A percentile compares a stretch with the other conserved stretches of the same genome.
Evolutionary conservation across 1,140 invertebrate species (phyloP).

Genomic region (Stenopsyche tienmushanensis): DNA sequence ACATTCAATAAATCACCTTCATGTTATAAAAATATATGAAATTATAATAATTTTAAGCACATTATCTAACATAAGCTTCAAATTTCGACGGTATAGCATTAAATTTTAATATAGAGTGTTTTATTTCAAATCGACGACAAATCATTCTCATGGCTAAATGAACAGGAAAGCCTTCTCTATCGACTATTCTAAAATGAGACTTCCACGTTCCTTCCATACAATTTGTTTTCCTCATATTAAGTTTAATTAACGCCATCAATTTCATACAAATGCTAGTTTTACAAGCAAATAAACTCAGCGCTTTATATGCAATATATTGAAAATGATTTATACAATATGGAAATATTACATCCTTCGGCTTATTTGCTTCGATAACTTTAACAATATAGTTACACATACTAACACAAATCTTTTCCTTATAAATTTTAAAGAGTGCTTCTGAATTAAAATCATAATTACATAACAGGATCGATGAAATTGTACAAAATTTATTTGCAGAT

Average conservation of each 20-base stretch:
- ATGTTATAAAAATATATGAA: background rate
- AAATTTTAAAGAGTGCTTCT: slow-evolving; percentile 46
- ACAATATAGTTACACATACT: slow-evolving; percentile 50
- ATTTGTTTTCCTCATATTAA: slow-evolving; percentile 49
- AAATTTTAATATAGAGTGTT: slow-evolving; percentile 44
- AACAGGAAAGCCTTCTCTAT: slow-evolving; percentile 43
- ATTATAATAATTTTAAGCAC: background rate
- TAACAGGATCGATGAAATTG: slow-evolving; percentile 49
- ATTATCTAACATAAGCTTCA: slow-evolving; percentile 29
- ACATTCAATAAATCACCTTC: too few relatives aligned
- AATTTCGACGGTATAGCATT: slow-evolving; percentile 32
- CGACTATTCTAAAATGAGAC: slow-evolving; percentile 47
- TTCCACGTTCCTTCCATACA: slow-evolving; percentile 53
- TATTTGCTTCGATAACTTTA: slow-evolving; percentile 45
- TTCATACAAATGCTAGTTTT: slow-evolving; percentile 48
- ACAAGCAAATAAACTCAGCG: slow-evolving; percentile 49
- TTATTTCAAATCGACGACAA: slow-evolving; percentile 44
- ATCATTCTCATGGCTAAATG: slow-evolving; percentile 44
- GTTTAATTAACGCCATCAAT: slow-evolving; percentile 46
- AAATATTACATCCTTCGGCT: slow-evolving; percentile 45
- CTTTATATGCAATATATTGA: slow-evolving; percentile 51
- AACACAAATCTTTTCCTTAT: slow-evolving; percentile 50
- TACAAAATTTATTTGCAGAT: slow-evolving; percentile 55
- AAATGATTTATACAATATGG: slow-evolving; percentile 55
- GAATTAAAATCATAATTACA: slow-evolving; percentile 43